These are phyloP conservation scores for Zoanthus gigantus DNA, from an alignment of 92 coral and sea anemone genomes.

Conservation along the genomic window DNA sequence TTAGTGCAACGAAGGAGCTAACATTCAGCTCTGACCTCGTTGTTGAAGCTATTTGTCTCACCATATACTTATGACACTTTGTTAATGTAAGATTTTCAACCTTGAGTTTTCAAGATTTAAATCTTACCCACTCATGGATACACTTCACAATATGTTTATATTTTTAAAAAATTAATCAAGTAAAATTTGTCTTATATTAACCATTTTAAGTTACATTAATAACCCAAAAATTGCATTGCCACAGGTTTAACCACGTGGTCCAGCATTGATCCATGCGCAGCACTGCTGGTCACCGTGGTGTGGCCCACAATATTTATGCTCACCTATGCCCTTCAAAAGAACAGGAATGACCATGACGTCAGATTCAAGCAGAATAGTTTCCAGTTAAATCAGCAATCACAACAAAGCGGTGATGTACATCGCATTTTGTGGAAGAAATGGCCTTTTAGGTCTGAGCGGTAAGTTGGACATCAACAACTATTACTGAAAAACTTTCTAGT, in stretches of 20 bases:
- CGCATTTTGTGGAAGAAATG: conserved; percentile 18
- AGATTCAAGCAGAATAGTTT: conserved; percentile 1
- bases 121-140: no score
- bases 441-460: conserved; percentile 48
- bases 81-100: no score
- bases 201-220: no score
- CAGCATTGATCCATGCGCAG: conserved; percentile 74
- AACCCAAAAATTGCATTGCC: background rate
- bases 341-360: conserved; percentile 50
- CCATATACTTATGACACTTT: no score
- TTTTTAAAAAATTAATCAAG: no score
- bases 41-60: no score
- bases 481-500: background rate
- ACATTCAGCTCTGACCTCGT: no score
- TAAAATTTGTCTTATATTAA: no score
- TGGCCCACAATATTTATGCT: conserved; percentile 82
- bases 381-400: conserved; percentile 7
- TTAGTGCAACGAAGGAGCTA: no score
- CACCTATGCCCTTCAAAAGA: conserved; percentile 64
- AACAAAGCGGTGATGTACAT: background rate
- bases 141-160: no score
- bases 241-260: conserved; percentile 86
- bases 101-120: no score
- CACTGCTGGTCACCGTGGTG: conserved; percentile 65
- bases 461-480: background rate